Percentiles rank a stretch among this genome's conserved stretches.
These are phyloP conservation scores for Upupa epops DNA, from an alignment of 2,113 vertebrate species.

Conservation along the genomic window DNA sequence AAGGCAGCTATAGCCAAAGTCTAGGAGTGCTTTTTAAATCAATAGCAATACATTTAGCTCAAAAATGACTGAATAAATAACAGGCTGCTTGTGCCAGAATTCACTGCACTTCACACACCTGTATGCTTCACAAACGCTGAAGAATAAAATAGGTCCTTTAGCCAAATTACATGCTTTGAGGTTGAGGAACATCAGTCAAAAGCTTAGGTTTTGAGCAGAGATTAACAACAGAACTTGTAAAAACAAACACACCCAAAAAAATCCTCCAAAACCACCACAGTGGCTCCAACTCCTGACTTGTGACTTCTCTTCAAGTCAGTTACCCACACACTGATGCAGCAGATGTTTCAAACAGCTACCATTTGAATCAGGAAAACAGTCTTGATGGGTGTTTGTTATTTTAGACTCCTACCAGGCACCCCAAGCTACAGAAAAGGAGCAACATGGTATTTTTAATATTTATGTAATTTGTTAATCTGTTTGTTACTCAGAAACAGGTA, in stretches of 20 bases:
- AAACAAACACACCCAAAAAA: background rate
- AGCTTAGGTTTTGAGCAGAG: background rate
- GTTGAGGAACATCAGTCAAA: background rate
- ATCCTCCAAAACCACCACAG: background rate
- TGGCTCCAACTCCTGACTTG: background rate
- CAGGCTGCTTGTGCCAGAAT: background rate
- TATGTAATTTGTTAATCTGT: slow-evolving; percentile 19
- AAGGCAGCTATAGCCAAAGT: background rate
- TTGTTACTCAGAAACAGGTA: slow-evolving; percentile 16
- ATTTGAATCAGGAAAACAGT: slow-evolving; percentile 9
- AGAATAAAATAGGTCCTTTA: background rate
- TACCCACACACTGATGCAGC: background rate
- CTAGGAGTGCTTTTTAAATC: background rate
- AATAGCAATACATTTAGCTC: background rate
- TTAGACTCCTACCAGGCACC: slow-evolving; percentile 6
- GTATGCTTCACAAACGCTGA: background rate
- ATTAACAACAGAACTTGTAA: background rate
- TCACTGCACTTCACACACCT: background rate
- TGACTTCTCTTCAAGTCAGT: background rate
- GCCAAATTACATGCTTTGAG: background rate
- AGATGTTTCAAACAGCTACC: slow-evolving; percentile 19
- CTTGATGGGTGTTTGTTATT: slow-evolving; percentile 22
- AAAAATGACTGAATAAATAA: background rate
- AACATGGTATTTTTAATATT: slow-evolving; percentile 10
- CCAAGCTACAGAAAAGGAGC: background rate